Conservation (phyloP, 2,113 vertebrate species). For the Peromyscus californicus region DNA sequence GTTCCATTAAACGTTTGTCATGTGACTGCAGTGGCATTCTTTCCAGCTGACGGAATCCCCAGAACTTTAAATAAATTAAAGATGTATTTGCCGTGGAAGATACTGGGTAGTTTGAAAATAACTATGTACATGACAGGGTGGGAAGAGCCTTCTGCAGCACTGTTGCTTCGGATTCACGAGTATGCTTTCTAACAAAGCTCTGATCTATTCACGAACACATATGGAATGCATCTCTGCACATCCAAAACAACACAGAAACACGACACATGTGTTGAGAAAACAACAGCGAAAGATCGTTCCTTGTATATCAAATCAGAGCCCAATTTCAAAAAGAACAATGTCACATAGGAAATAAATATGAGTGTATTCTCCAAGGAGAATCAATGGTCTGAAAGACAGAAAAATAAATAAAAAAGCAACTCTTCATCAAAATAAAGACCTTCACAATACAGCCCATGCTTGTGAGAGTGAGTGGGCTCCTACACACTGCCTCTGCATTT, state of each 20-base stretch:
- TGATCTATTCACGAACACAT: neutral
- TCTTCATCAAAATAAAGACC: neutral
- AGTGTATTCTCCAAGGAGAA: neutral
- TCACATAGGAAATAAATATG: neutral
- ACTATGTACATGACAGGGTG: neutral
- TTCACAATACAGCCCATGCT: neutral
- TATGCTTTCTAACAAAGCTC: neutral
- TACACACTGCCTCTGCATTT: no score
- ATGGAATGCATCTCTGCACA: neutral
- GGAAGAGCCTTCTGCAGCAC: neutral
- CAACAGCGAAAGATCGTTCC: neutral
- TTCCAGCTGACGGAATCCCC: neutral
- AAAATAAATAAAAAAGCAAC: neutral
- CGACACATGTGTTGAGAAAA: neutral
- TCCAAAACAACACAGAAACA: neutral
- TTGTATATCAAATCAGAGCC: neutral
- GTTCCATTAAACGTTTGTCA: neutral
- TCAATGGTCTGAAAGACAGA: neutral
- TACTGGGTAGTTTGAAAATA: neutral
- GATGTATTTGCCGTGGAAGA: neutral
- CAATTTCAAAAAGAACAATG: neutral
- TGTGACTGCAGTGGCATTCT: neutral
- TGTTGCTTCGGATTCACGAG: neutral
- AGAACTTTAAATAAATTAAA: neutral
- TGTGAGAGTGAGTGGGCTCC: neutral